phyloP scores from a whole-genome alignment of 2,113 vertebrate species.

The Brachypteracias leptosomus region DNA sequence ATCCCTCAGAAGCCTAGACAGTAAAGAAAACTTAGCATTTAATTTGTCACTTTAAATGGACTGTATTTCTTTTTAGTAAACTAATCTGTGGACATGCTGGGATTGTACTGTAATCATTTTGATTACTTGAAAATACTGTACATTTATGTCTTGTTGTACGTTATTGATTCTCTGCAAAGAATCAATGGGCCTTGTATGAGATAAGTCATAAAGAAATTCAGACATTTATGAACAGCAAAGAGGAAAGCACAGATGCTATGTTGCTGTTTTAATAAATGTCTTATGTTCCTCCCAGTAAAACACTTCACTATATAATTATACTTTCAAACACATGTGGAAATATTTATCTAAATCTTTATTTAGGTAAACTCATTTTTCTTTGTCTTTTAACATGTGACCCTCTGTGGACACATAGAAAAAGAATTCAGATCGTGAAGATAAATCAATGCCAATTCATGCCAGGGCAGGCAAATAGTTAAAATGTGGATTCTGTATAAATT shows the following conservation, averaged over 20 bases:
- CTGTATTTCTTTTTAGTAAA: background rate
- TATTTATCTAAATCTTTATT: slow-evolving; percentile 2
- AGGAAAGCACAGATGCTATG: background rate
- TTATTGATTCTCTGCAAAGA: background rate
- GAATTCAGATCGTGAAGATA: background rate
- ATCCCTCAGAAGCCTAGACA: background rate
- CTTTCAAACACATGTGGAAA: background rate
- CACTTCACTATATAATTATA: background rate
- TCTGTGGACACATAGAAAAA: background rate
- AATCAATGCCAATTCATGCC: slow-evolving; percentile 7
- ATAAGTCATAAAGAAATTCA: slow-evolving; percentile 13
- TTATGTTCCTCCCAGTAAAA: background rate
- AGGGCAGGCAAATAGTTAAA: slow-evolving; percentile 37
- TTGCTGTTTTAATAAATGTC: background rate
- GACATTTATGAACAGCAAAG: background rate
- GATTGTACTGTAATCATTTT: background rate
- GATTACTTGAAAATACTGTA: background rate
- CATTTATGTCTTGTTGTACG: background rate
- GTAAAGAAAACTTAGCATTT: background rate
- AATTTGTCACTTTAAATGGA: background rate
- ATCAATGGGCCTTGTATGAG: background rate
- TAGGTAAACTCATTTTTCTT: slow-evolving; percentile 1
- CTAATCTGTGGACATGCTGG: background rate
- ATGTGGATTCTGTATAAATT: background rate
- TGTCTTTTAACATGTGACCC: slow-evolving; percentile 2